Evolutionary conservation across 2,888 invertebrate genomes (phyloP).

Genomic region (Tipula vernalis): DNA sequence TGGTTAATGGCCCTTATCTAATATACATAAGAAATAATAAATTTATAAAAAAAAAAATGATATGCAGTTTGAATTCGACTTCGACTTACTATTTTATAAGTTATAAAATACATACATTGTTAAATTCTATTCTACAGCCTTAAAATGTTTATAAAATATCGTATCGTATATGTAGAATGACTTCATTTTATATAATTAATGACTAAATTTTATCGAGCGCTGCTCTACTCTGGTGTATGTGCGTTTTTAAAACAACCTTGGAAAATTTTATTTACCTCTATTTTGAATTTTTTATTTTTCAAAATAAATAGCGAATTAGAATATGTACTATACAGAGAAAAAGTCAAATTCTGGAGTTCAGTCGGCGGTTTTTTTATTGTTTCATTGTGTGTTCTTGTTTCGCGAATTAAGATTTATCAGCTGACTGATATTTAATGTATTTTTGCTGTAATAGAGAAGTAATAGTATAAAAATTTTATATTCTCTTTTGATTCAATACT

Average conservation of each 20-base stretch:
- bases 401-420: neutral
- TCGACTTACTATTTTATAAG: neutral
- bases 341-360: neutral
- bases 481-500: too few species aligned
- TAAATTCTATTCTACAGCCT: neutral
- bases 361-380: neutral
- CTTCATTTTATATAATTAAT: neutral
- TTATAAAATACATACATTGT: neutral
- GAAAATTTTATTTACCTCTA: neutral
- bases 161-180: neutral
- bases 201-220: neutral
- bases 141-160: neutral
- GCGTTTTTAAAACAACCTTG: neutral
- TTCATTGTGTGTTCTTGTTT: neutral
- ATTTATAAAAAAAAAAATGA: neutral
- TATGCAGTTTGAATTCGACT: neutral
- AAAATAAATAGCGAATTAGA: neutral
- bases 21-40: neutral
- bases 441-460: neutral
- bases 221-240: neutral
- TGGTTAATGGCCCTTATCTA: neutral
- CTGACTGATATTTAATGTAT: neutral
- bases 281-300: neutral
- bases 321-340: neutral
- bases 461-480: too few species aligned